phyloP scores from a whole-genome alignment of 1,140 invertebrate genomes.

The Armadillidium nasatum region DNA sequence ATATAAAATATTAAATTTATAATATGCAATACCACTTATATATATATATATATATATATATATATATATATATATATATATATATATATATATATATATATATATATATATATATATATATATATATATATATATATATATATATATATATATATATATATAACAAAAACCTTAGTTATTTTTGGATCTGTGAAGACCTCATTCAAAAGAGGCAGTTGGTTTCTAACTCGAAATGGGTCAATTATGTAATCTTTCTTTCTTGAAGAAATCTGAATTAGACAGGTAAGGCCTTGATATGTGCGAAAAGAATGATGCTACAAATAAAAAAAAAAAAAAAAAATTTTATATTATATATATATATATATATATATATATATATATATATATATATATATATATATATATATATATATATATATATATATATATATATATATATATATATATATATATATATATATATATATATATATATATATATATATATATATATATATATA shows the following conservation, averaged over 20 bases:
- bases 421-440: constrained; percentile 15
- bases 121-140: too few relatives aligned
- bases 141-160: too few relatives aligned
- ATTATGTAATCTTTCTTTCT: constrained; percentile 80
- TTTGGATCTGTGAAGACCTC: constrained; percentile 85
- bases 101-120: too few relatives aligned
- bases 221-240: constrained; percentile 76
- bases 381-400: constrained; percentile 27
- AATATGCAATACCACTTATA: too few relatives aligned
- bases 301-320: constrained; percentile 73
- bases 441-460: too few relatives aligned
- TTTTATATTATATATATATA: not conserved
- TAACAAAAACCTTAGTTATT: too few relatives aligned
- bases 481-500: too few relatives aligned
- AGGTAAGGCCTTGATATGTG: constrained; percentile 79
- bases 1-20: too few relatives aligned
- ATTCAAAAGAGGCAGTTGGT: constrained; percentile 79
- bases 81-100: too few relatives aligned
- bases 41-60: too few relatives aligned
- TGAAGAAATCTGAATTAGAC: constrained; percentile 92
- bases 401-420: not conserved
- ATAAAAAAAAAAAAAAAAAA: constrained; percentile 33
- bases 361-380: constrained; percentile 18
- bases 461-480: too few relatives aligned
- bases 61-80: too few relatives aligned